phyloP scores from a whole-genome alignment of 2,888 invertebrate species.

The Dynastes grantii region DNA sequence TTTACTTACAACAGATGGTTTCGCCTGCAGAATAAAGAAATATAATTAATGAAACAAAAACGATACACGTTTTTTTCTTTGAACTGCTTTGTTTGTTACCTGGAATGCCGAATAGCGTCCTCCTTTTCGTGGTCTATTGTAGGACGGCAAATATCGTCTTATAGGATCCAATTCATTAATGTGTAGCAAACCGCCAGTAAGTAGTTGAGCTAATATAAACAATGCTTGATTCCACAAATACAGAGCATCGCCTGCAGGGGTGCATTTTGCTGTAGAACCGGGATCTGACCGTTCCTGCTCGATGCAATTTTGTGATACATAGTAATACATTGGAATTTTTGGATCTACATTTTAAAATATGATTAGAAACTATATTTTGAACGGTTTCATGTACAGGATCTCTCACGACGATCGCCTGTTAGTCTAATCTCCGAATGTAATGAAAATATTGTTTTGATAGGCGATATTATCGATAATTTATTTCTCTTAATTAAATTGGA shows the following conservation, averaged over 20 bases:
- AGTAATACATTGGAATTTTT: constrained; percentile 95
- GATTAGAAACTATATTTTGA: neutral
- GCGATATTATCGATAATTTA: too few relatives aligned
- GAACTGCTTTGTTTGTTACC: constrained; percentile 72
- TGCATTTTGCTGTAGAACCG: constrained; percentile 65
- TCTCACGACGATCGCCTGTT: too few relatives aligned
- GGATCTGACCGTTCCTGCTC: constrained; percentile 82
- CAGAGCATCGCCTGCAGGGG: constrained; percentile 74
- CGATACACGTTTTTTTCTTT: neutral
- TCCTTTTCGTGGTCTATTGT: constrained; percentile 92
- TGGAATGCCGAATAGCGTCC: constrained; percentile 98
- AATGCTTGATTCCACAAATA: constrained; percentile 98
- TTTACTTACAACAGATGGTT: constrained; percentile 74
- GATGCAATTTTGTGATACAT: constrained; percentile 82
- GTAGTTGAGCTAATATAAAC: constrained; percentile 93
- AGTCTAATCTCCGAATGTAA: too few relatives aligned
- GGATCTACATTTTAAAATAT: constrained; percentile 76
- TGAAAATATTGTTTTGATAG: too few relatives aligned
- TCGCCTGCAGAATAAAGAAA: constrained; percentile 70
- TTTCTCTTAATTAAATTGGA: too few relatives aligned
- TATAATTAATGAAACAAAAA: constrained; percentile 47
- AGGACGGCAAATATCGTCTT: constrained; percentile 94
- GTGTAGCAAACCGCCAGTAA: constrained; percentile 91
- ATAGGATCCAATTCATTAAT: constrained; percentile 97
- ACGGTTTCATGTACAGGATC: too few relatives aligned